Base-by-base conservation (phyloP, 1,140 invertebrate genomes). In the Ctenoplectra terminalis region DNA sequence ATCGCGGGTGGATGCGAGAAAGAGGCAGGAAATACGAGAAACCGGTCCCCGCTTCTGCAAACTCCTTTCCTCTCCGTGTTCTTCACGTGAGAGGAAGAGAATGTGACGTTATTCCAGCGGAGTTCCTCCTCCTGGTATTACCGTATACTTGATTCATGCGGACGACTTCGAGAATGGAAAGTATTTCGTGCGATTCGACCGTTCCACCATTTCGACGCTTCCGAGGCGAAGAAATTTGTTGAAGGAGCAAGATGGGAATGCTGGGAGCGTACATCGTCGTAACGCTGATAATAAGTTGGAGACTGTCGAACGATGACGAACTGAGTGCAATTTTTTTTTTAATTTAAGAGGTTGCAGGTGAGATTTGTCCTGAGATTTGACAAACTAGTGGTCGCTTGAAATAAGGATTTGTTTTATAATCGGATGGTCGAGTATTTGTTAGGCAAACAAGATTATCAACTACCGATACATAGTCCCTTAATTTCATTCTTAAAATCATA, bases 1-100 rank as follows among this genome's bases (percentile, higher is more conserved):
- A 91, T 91, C 90, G 90, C 87, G 82, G 84, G 87, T 87, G 89
- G 90, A 90, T 90, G 82, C 82, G 74, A 88, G 88, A 89, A 84
- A 84, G 84, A 85, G 82, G 61, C 74, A 81, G 77, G 84, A 89
- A 89, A 91, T 90, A 88, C 88, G 86, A 85, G 86, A 86, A 91
- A 90, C 80, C 84, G 81, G 76, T 83, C 60, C 40, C 64, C n/a
- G 79, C 56, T 61, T 72, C 77, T 40, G 63, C 52, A 67, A 79
- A 87, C 82, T 79, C 84, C 78, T 73, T 74, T 86, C 56, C 79
- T 72, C 72, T 63, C 9, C 60, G 52, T 83, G 66, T 85, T 81
- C 88, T 84, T 84, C 82, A 80, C 78, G 64, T 31, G 66, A 69
- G 56, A 82, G 48, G 64, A 72, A 61, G 60, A 66, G 70, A 64